Conservation (phyloP, 2,113 vertebrate genomes). For the Pygoscelis antarcticus region DNA sequence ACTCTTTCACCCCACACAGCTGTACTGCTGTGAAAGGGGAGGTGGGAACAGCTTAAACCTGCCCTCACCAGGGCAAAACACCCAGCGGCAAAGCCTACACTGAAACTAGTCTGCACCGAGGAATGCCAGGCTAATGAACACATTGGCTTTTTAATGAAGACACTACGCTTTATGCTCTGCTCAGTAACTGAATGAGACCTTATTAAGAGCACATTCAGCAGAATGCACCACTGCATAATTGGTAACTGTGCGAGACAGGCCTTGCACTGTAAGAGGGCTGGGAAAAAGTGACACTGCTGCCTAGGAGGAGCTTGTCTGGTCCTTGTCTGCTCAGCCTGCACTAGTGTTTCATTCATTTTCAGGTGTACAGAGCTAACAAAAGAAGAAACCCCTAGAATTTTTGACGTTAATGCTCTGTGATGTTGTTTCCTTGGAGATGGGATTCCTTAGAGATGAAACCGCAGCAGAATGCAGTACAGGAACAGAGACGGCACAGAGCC, state of each 20-base stretch:
- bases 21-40: neutral
- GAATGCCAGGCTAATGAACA: neutral
- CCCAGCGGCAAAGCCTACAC: neutral
- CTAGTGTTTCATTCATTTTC: neutral
- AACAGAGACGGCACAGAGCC: neutral
- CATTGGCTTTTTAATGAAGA: neutral
- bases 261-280: neutral
- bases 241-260: slow-evolving; percentile 4
- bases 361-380: slow-evolving; percentile 16
- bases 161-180: neutral
- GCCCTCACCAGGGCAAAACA: neutral
- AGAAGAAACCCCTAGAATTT: slow-evolving; percentile 16
- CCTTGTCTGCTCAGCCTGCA: neutral
- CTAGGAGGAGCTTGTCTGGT: neutral
- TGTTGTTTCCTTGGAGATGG: slow-evolving; percentile 41
- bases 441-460: slow-evolving; percentile 11
- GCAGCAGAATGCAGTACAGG: neutral
- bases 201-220: slow-evolving; percentile 8
- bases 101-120: neutral
- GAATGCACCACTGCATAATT: neutral
- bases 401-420: neutral
- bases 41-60: neutral
- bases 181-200: neutral
- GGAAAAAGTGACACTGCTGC: neutral
- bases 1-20: neutral